Percentiles rank a stretch among this genome's conserved stretches.
Conservation (phyloP, 1,140 invertebrate genomes). For the Lepidurus couesii region DNA sequence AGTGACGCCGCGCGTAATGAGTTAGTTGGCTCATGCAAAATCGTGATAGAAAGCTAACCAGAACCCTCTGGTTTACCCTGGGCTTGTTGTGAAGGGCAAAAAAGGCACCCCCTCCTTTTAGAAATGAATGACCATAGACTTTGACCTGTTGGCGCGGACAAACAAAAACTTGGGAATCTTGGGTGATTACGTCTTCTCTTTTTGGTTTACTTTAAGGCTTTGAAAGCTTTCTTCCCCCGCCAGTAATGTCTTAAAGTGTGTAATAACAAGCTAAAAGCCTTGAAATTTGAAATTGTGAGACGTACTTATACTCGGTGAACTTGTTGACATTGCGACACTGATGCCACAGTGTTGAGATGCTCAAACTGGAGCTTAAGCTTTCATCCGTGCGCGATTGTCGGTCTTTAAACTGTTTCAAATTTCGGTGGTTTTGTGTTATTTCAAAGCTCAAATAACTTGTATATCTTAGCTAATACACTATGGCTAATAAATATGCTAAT, state of each 20-base stretch:
- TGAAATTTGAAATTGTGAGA: neutral
- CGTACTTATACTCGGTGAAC: neutral
- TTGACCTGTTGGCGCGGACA: too few species aligned
- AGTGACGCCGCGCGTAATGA: neutral
- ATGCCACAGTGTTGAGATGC: neutral
- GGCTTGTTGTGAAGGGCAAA: neutral
- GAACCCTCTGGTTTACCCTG: neutral
- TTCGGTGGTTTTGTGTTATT: too few species aligned
- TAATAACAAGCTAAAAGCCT: neutral
- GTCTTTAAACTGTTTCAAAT: too few species aligned
- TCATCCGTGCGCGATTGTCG: too few species aligned
- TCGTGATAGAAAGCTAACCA: constrained; percentile 15
- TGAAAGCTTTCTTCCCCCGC: too few species aligned
- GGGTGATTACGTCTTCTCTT: too few species aligned
- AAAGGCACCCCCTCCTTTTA: neutral
- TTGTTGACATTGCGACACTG: neutral
- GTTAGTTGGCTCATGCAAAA: neutral
- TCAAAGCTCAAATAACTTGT: too few species aligned
- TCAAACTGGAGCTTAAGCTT: neutral
- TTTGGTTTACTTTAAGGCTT: too few species aligned
- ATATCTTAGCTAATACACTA: too few species aligned
- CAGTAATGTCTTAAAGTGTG: neutral
- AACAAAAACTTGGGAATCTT: too few species aligned
- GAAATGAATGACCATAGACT: too few species aligned
- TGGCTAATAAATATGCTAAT: too few species aligned